Conservation (phyloP, 2,888 invertebrate species). For the Alentia gelatinosa region DNA sequence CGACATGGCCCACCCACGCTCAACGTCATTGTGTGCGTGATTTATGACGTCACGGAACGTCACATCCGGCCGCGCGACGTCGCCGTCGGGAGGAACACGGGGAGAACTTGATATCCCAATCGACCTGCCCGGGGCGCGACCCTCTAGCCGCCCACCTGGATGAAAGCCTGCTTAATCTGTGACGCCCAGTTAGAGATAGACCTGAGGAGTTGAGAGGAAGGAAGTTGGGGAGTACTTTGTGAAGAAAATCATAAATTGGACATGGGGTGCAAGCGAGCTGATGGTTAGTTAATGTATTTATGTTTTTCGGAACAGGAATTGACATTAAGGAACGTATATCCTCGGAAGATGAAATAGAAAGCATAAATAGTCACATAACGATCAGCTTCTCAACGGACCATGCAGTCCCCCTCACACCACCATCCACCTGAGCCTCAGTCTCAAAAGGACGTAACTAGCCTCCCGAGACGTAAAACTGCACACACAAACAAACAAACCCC, state of each 20-base stretch:
- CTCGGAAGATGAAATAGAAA: too few species aligned
- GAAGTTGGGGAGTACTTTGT: too few species aligned
- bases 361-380: too few species aligned
- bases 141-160: background rate
- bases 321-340: background rate
- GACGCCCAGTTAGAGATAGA: background rate
- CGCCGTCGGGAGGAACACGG: background rate
- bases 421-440: too few species aligned
- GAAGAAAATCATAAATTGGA: background rate
- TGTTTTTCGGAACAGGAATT: background rate
- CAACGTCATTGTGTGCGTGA: background rate
- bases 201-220: background rate
- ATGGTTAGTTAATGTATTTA: background rate
- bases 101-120: background rate
- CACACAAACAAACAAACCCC: too few species aligned
- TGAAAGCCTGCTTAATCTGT: background rate
- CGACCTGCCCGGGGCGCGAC: background rate
- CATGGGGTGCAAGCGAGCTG: background rate
- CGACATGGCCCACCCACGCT: background rate
- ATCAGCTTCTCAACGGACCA: too few species aligned
- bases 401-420: too few species aligned
- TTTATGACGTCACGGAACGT: conserved; percentile 4
- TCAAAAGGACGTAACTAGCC: too few species aligned
- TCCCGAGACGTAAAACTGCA: too few species aligned
- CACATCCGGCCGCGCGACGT: background rate